Base-by-base conservation (phyloP, 2,797 vertebrate species). In the Danionella dracula region DNA sequence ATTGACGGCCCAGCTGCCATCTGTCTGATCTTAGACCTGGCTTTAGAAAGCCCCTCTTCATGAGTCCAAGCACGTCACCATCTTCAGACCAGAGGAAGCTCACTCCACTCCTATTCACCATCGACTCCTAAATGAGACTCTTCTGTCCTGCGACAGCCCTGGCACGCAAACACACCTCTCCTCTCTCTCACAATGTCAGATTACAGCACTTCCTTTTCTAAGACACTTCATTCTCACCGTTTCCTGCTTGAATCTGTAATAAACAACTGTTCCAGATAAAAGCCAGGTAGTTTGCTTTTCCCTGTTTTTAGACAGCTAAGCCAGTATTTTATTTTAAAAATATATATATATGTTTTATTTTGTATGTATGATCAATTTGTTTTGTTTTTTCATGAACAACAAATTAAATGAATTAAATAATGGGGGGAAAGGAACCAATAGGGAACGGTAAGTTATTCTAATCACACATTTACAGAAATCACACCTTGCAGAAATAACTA, bases 61-160 rank as follows among this genome's bases (percentile, higher is more conserved):
- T 79, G 77, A 90, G 83, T 86, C 86, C 58, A 63, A 77, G 84
- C 87, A 90, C 87, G 86, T 90, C 81, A 74, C 75, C 78, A 74
- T 83, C 76, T 82, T 76, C 79, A 83, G 80, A 83, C 82, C 80
- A 83, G 84, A 89, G 87, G 88, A 90, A 89, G 86, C 81, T 79
- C 78, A 76, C 78, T 83, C 82, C 78, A 76, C 78, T 83, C 82
- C 85, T 85, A 88, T 88, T 90, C 86, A 88, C 79, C 68, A 73
- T 79, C 83, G 79, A 81, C 70, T 40, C 82, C 81, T 88, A 85
- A 91, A 87, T 88, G 85, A 89, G 81, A 79, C 83, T 80, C 83
- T 85, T 89, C 84, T 90, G 81, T 85, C 84, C 79, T 82, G 82
- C 80, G 65, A 70, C 77, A 76, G 51, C 35, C 70, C 82, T 79